Conservation (phyloP, 30 jellyfish, hydroid and myxozoan species). For the Catostylus mosaicus region DNA sequence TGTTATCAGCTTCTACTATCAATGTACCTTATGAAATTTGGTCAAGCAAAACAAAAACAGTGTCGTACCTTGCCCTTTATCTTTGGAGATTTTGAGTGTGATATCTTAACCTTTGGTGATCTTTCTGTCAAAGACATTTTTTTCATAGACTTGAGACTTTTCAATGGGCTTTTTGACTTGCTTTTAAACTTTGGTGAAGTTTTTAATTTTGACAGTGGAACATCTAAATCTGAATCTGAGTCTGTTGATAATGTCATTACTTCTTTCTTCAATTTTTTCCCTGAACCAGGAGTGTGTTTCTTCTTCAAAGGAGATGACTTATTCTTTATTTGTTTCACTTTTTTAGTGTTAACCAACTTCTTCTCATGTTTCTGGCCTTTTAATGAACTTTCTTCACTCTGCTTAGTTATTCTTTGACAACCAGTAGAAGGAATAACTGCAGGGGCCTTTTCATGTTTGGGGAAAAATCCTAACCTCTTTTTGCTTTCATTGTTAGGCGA, state of each 20-base stretch:
- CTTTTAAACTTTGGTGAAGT: slow-evolving; percentile 38
- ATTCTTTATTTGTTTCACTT: background rate
- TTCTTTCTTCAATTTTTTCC: background rate
- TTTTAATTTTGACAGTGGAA: slow-evolving; percentile 58
- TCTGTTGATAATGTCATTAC: slow-evolving; percentile 17
- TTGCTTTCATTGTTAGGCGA: background rate
- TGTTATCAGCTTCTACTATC: too few species aligned
- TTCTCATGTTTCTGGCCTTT: background rate
- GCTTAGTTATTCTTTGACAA: background rate
- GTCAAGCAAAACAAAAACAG: too few species aligned
- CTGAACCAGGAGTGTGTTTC: background rate
- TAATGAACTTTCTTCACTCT: background rate
- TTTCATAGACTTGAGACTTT: background rate
- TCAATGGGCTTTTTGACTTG: background rate
- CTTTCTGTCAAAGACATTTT: background rate
- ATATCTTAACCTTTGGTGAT: slow-evolving; percentile 68
- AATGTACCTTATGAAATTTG: too few species aligned
- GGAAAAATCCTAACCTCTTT: background rate
- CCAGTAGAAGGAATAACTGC: background rate
- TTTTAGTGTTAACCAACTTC: background rate
- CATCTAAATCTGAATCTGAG: slow-evolving; percentile 81
- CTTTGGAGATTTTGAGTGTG: slow-evolving; percentile 66
- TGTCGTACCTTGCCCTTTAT: slow-evolving; percentile 16
- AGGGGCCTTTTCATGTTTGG: background rate
- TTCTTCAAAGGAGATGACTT: background rate